These are phyloP conservation scores for Coluber constrictor DNA, from an alignment of 2,797 vertebrate genomes.

Conservation along the genomic window DNA sequence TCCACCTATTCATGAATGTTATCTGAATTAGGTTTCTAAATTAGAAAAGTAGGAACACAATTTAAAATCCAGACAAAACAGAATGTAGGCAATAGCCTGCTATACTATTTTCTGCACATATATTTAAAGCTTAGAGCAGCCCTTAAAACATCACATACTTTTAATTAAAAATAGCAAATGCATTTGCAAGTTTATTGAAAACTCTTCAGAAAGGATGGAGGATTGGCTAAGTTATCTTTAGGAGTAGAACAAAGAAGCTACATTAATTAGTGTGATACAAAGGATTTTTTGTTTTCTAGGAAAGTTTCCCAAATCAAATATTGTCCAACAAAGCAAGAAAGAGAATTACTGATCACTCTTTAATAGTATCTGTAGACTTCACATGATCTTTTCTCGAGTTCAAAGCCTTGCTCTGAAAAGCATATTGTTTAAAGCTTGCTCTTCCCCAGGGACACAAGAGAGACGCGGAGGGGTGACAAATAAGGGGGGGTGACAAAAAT, in stretches of 20 bases:
- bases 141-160: neutral
- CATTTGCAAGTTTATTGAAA: neutral
- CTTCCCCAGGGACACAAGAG: neutral
- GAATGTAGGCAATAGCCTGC: neutral
- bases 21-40: neutral
- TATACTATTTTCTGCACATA: neutral
- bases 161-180: constrained; percentile 3
- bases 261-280: neutral
- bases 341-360: neutral
- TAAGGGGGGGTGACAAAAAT: no score
- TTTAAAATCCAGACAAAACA: neutral
- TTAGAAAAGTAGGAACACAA: neutral
- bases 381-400: neutral
- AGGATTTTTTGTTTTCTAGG: neutral
- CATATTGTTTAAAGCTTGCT: neutral
- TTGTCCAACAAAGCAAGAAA: neutral
- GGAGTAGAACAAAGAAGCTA: neutral
- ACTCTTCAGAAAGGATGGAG: neutral
- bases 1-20: neutral
- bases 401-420: neutral
- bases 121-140: neutral
- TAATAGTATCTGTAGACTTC: neutral
- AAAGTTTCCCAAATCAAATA: neutral
- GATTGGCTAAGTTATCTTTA: neutral
- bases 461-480: no score